These are phyloP conservation scores for Clupea harengus DNA, from an alignment of 2,113 vertebrate genomes.

Conservation along the genomic window DNA sequence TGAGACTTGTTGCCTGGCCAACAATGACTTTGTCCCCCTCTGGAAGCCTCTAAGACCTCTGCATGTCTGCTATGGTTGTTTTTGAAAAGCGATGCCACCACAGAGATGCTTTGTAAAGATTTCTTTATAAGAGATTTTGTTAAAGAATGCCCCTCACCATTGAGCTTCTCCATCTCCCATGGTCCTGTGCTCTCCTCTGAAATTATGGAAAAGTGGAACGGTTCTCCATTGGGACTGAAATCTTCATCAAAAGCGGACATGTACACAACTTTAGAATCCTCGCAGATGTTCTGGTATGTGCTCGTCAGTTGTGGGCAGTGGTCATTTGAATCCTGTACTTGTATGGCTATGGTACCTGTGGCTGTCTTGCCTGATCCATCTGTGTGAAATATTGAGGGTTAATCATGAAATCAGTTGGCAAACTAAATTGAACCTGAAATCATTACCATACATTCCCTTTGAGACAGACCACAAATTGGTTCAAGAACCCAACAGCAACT, in stretches of 20 bases:
- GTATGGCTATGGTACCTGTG: slow-evolving; percentile 82
- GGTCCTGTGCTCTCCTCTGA: slow-evolving; percentile 61
- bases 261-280: slow-evolving; percentile 61
- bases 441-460: neutral
- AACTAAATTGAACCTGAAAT: neutral
- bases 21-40: no score
- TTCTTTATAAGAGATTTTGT: no score
- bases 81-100: no score
- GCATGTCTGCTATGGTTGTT: no score
- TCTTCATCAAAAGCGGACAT: slow-evolving; percentile 67
- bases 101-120: no score
- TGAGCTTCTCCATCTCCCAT: slow-evolving; percentile 73
- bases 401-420: neutral
- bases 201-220: slow-evolving; percentile 78
- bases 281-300: slow-evolving; percentile 68
- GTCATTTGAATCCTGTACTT: slow-evolving; percentile 72
- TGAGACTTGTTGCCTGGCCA: no score
- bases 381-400: slow-evolving; percentile 49
- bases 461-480: neutral
- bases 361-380: slow-evolving; percentile 78
- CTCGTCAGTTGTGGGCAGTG: slow-evolving; percentile 79
- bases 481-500: neutral
- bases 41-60: no score
- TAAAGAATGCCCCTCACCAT: slow-evolving; percentile 67
- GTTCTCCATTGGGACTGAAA: slow-evolving; percentile 64